These are phyloP conservation scores for Aphaenogaster ashmeadi DNA, from an alignment of 1,140 invertebrate genomes.

Conservation along the genomic window DNA sequence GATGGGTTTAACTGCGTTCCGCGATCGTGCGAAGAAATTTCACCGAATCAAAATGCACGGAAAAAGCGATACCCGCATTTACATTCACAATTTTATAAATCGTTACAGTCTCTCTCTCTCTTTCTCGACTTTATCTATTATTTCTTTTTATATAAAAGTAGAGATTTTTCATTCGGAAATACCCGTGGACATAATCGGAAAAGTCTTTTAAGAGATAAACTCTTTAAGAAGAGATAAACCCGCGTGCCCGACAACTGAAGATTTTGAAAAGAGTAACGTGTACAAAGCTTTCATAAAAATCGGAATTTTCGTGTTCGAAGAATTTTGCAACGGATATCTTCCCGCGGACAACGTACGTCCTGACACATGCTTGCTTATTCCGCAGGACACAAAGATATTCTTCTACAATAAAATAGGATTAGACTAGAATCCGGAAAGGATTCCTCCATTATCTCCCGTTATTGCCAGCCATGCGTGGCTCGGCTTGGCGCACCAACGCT, in stretches of 20 bases:
- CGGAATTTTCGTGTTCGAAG: constrained; percentile 9
- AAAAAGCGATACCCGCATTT: not conserved
- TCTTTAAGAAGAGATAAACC: constrained; percentile 1
- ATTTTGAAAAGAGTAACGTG: constrained; percentile 7
- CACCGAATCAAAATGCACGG: constrained; percentile 25
- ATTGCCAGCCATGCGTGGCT: constrained; percentile 60
- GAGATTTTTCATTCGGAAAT: not conserved
- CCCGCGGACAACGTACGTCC: constrained; percentile 11
- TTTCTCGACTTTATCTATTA: not conserved
- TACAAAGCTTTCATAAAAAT: constrained; percentile 27
- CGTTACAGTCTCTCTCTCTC: not conserved
- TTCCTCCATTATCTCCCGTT: constrained; percentile 62
- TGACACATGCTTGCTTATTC: constrained; percentile 40
- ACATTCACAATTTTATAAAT: not conserved
- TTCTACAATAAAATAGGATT: constrained; percentile 60
- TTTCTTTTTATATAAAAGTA: not conserved
- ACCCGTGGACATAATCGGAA: not conserved
- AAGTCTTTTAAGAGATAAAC: not conserved
- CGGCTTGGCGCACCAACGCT: not conserved
- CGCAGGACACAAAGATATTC: constrained; percentile 38
- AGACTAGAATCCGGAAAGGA: constrained; percentile 62
- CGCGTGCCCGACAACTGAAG: not conserved
- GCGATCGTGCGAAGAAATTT: constrained; percentile 43
- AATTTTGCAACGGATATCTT: not conserved
- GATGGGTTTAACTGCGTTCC: constrained; percentile 37